phyloP scores from a whole-genome alignment of 92 coral and sea anemone genomes.

The Paragorgia papillata region DNA sequence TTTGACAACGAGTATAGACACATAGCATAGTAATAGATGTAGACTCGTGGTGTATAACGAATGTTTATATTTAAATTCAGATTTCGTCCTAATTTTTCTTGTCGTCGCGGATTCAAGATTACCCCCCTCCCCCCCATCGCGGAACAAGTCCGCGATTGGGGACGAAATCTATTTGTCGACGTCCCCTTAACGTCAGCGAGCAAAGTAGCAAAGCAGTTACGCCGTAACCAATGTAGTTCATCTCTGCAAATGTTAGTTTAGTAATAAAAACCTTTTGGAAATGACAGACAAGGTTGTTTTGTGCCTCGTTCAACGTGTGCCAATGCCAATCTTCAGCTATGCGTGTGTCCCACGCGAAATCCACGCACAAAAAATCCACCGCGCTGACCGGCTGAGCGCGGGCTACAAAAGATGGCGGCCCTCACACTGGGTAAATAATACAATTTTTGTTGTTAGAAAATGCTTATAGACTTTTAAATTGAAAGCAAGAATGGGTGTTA shows the following conservation, averaged over 20 bases:
- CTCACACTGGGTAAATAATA: too few relatives aligned
- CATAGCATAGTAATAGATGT: too few relatives aligned
- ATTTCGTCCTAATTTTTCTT: too few relatives aligned
- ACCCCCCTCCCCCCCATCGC: too few relatives aligned
- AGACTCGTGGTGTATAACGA: too few relatives aligned
- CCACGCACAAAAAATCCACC: too few relatives aligned
- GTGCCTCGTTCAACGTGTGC: conserved; percentile 58
- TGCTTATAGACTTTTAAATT: background rate
- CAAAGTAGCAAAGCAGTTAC: conserved; percentile 61
- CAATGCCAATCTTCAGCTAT: conserved; percentile 60
- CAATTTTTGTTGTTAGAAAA: background rate
- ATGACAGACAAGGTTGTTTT: conserved; percentile 11
- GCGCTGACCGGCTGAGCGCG: too few relatives aligned
- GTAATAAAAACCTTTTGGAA: background rate
- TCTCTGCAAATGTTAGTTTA: background rate
- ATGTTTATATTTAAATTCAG: too few relatives aligned
- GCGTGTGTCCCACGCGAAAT: conserved; percentile 1
- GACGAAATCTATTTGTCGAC: too few relatives aligned
- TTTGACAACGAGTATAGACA: too few relatives aligned
- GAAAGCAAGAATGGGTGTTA: conserved; percentile 29
- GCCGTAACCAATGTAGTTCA: conserved; percentile 33
- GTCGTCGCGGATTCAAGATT: too few relatives aligned
- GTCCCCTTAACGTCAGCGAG: conserved; percentile 62
- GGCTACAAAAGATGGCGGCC: conserved; percentile 58
- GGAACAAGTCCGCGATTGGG: too few relatives aligned